Evolutionary conservation across 1,140 invertebrate genomes (phyloP).

Genomic region (Atta texana): DNA sequence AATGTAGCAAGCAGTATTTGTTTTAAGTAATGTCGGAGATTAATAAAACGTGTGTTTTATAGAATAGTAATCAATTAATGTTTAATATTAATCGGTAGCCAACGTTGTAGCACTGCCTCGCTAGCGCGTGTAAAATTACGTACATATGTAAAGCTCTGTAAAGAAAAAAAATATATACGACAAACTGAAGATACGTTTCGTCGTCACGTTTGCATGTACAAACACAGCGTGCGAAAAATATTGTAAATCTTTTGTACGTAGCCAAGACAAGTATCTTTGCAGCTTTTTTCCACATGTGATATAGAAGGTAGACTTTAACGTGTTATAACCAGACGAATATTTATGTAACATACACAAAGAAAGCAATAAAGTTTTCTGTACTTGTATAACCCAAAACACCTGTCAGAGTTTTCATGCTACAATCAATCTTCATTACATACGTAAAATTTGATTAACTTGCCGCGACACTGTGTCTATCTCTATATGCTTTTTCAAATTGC

Average conservation of each 20-base stretch:
- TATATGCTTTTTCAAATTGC: background rate
- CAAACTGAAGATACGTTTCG: constrained; percentile 28
- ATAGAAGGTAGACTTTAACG: constrained; percentile 69
- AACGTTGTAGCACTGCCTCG: constrained; percentile 23
- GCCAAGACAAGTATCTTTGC: constrained; percentile 58
- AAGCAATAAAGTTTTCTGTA: constrained; percentile 32
- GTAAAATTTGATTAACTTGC: constrained; percentile 30
- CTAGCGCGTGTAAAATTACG: constrained; percentile 51
- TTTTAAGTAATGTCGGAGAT: background rate
- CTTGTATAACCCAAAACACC: constrained; percentile 33
- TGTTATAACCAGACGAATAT: constrained; percentile 60
- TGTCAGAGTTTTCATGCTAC: background rate
- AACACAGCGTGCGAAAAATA: constrained; percentile 39
- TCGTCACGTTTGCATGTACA: constrained; percentile 26
- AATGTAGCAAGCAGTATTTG: constrained; percentile 55
- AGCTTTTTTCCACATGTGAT: constrained; percentile 74
- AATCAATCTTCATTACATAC: constrained; percentile 35
- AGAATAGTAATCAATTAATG: constrained; percentile 58
- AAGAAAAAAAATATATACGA: constrained; percentile 11
- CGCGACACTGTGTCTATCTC: constrained; percentile 18
- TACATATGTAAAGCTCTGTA: constrained; percentile 61
- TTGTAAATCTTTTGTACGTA: constrained; percentile 62
- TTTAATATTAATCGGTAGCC: constrained; percentile 54
- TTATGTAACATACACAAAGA: constrained; percentile 59
- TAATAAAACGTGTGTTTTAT: constrained; percentile 51